Evolutionary conservation across 1,140 invertebrate genomes (phyloP), one percentile per base, ranked within the genome.

Genomic region (Bombus consobrinus): DNA sequence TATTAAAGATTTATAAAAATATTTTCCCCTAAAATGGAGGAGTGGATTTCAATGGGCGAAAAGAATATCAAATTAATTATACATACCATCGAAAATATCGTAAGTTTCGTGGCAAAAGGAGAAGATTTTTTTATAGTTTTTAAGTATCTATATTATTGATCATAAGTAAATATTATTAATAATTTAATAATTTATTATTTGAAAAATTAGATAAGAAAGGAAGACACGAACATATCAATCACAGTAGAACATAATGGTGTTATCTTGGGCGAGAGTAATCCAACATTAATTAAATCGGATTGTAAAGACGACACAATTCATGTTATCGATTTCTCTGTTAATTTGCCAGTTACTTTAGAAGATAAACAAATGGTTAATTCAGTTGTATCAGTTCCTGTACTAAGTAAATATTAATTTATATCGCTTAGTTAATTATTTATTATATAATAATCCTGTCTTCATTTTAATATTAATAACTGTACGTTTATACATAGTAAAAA

Each of bases 21-120:
- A 53, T 69, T 59, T 37, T 37, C 12, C 15, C 18, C 39, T 34
- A 32, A 39, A 78, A 89, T 88, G 88, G 78, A 88, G 28, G 28
- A 68, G 0, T n/a, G 71, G 59, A 57, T 28, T 22, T 32, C 47
- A 1, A 2, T n/a, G 5, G 13, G 25, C 6, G 34, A 83, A 22
- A 78, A 53, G 22, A 87, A 25, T 62, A 59, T 90, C 9, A 71
- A 81, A 41, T 83, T 90, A 64, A n/a, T 18, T 57, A 9, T 93
- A 43, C 59, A 90, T 9, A 76, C 74, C 2, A 90, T 93, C 32
- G 91, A 93, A 82, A 93, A 93, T 88, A 76, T 92, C 39, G 91
- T 92, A 86, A 89, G 89, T 86, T 18, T 53, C 32, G 10, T 3
- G 6, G 1, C 1, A 34, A 25, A 28, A 8, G 37, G 57, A 28